Evolutionary conservation across 2,888 invertebrate species (phyloP), one percentile per base, ranked within the genome.

Genomic region (Drosophila histrio): DNA sequence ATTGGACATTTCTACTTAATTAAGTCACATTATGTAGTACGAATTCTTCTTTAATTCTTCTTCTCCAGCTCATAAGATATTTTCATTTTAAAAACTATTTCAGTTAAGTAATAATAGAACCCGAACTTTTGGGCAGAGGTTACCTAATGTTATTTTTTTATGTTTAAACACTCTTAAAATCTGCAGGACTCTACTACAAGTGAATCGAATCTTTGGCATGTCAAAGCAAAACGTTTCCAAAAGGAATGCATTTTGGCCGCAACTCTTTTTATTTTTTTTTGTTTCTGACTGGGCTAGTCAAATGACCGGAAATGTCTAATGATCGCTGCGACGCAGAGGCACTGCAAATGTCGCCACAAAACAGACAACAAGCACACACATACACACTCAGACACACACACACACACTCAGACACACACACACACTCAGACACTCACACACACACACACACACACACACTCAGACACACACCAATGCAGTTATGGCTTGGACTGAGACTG

Each of bases 281-380:
- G 8, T 17, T 32, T 56, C 22, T 28, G 22, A 52, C 24, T 63
- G 60, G 69, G 28, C 19, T 41, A 46, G 65, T 24, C 68, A 64
- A 61, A 26, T 75, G 80, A 64, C 79, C 80, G 80, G 82, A 80
- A 79, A 82, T 73, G 72, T 68, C 66, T 65, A 79, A 79, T 75
- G 75, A 75, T 32, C 56, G 67, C 62, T 32, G 63, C 36, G 60
- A 66, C 22, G 53, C 36, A 30, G 36, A 65, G 61, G 43, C 60
- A 36, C 24, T 57, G 57, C 38, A 58, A 67, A 62, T 71, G 72
- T 72, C 72, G 57, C 61, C 53, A 44, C 50, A 22, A 19, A 56
- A 17, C 39, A 54, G 47, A 28, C 47, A 22, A 13, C 26, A 44
- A 26, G 43, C 21, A 22, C 9, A 30, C 36, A 39, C 41, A 32